Conservation (phyloP, 2,797 vertebrate genomes). For the Miopithecus talapoin region DNA sequence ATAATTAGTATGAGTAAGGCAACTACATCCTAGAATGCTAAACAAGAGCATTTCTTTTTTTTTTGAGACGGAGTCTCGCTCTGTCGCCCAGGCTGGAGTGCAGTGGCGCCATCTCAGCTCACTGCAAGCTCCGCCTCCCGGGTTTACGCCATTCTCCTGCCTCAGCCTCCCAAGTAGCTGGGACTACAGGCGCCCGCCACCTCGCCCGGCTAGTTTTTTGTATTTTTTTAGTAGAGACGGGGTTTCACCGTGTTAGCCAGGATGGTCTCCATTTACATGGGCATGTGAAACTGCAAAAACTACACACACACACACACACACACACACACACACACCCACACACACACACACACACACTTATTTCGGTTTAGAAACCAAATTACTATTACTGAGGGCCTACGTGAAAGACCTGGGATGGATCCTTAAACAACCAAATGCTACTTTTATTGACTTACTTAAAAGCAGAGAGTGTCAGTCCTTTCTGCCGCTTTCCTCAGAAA, state of each 20-base stretch:
- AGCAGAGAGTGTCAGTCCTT: not conserved
- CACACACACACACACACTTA: not conserved
- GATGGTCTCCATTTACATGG: not conserved
- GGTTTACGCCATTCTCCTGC: no score
- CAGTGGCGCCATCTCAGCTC: no score
- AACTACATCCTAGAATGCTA: not conserved
- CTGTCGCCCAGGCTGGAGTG: no score
- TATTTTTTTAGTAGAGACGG: no score
- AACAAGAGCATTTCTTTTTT: not conserved
- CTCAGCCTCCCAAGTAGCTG: no score
- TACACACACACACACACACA: not conserved
- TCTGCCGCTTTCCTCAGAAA: not conserved
- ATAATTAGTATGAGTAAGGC: not conserved
- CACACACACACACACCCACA: no score
- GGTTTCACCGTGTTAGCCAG: no score
- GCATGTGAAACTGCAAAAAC: not conserved
- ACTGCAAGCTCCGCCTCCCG: no score
- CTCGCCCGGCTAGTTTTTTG: no score
- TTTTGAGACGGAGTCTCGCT: no score
- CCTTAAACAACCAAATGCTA: not conserved
- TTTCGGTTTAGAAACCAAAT: slow-evolving; percentile 22
- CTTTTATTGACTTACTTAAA: not conserved
- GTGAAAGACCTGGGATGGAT: not conserved
- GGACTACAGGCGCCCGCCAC: no score
- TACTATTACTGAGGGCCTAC: not conserved